Evolutionary conservation across 2,797 vertebrate species (phyloP).

Genomic region (Heliangelus exortis): DNA sequence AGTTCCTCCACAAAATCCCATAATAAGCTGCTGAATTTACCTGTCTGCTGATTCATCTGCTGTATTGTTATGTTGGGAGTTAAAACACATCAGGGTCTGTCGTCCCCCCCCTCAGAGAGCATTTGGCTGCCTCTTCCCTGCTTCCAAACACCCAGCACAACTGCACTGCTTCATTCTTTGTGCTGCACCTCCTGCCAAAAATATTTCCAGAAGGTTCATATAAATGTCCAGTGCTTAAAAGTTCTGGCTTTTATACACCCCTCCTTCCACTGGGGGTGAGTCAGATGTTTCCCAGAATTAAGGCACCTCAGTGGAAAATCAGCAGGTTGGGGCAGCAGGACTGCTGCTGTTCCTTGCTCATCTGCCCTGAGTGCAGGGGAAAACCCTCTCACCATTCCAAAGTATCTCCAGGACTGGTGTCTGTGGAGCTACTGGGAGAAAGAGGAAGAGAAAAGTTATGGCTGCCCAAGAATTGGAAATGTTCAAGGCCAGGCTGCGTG

Average conservation of each 20-base stretch:
- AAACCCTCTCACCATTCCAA: background rate
- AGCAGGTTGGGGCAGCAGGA: background rate
- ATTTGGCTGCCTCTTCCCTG: constrained; percentile 48
- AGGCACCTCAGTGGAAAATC: background rate
- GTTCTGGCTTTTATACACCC: constrained; percentile 9
- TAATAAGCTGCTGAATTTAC: constrained; percentile 46
- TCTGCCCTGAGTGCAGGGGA: background rate
- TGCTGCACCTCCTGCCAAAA: constrained; percentile 49
- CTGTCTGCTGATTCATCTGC: constrained; percentile 54
- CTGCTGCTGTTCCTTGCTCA: background rate
- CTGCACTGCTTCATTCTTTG: constrained; percentile 27
- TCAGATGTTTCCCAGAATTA: background rate
- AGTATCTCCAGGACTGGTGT: background rate
- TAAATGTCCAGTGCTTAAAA: constrained; percentile 23
- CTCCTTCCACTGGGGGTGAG: background rate
- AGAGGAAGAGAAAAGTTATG: background rate
- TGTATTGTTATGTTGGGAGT: constrained; percentile 61
- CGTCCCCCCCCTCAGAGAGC: background rate
- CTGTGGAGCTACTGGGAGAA: background rate
- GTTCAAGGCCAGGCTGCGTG: background rate
- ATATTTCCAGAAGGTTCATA: constrained; percentile 58
- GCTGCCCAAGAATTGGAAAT: background rate
- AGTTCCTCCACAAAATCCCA: background rate
- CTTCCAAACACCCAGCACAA: background rate
- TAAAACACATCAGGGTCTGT: constrained; percentile 18